Percentiles rank a stretch among this genome's conserved stretches.
Evolutionary conservation across 2,113 vertebrate genomes (phyloP).

Genomic region (Origma solitaria): DNA sequence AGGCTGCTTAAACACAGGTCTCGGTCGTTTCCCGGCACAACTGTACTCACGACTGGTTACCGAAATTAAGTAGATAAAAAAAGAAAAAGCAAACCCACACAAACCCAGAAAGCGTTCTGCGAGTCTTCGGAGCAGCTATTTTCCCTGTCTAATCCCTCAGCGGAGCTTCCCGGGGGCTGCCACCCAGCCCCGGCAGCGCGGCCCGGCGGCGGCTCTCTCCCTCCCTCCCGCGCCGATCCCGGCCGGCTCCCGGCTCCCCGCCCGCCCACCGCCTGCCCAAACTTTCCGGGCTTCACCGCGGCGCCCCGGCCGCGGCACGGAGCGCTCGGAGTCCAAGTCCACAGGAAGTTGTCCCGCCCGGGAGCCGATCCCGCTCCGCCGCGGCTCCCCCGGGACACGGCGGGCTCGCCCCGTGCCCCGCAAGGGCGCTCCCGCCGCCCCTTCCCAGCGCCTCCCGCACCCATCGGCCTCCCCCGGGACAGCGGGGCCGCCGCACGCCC

Average conservation of each 20-base stretch:
- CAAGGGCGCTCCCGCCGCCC: neutral
- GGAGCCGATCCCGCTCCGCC: neutral
- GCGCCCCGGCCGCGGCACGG: neutral
- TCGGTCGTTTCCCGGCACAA: neutral
- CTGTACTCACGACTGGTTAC: neutral
- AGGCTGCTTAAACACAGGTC: neutral
- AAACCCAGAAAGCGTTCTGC: neutral
- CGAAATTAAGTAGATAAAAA: neutral
- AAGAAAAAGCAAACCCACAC: neutral
- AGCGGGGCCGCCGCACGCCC: neutral
- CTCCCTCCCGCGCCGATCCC: neutral
- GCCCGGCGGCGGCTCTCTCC: neutral
- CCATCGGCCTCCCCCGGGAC: neutral
- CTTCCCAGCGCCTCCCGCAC: neutral
- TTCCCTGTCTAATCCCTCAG: neutral
- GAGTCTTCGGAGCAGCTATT: neutral
- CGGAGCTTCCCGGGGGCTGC: neutral
- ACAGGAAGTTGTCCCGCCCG: neutral
- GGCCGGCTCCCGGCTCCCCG: neutral
- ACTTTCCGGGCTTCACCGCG: neutral
- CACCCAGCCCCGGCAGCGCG: neutral
- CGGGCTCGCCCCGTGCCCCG: neutral
- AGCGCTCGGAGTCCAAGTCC: neutral
- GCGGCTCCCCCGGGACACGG: neutral
- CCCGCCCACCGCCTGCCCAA: neutral